These are phyloP conservation scores for Lithophane semibrunnea DNA, from an alignment of 2,888 invertebrate genomes.

Conservation along the genomic window DNA sequence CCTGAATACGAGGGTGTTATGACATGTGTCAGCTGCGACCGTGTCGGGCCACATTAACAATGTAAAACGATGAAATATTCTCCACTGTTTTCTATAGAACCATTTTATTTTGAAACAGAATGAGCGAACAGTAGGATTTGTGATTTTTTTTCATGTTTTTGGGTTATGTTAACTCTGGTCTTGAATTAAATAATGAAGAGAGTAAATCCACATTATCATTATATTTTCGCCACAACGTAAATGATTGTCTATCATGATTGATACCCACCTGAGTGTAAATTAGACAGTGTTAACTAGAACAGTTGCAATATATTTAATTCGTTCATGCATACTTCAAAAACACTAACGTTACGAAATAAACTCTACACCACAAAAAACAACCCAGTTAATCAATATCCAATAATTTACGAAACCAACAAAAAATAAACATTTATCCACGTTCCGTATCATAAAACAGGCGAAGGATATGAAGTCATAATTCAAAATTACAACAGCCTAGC, in stretches of 20 bases:
- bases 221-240: not conserved
- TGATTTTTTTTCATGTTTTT: constrained; percentile 9
- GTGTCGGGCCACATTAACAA: constrained; percentile 66
- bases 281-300: too few relatives aligned
- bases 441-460: constrained; percentile 73
- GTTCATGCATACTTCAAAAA: not conserved
- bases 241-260: not conserved
- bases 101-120: constrained; percentile 58
- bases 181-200: not conserved
- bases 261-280: not conserved
- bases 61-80: constrained; percentile 62
- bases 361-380: constrained; percentile 22
- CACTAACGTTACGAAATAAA: not conserved
- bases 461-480: constrained; percentile 80
- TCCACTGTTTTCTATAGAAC: constrained; percentile 55
- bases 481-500: constrained; percentile 79
- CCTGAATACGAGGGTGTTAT: constrained; percentile 75
- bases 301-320: not conserved
- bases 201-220: not conserved
- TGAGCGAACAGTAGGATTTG: constrained; percentile 52
- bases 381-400: constrained; percentile 50
- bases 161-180: not conserved
- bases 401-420: constrained; percentile 48
- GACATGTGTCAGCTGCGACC: constrained; percentile 80
- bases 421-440: constrained; percentile 67